Evolutionary conservation across 2,888 invertebrate species (phyloP).

Genomic region (Ischnus inquisitorius): DNA sequence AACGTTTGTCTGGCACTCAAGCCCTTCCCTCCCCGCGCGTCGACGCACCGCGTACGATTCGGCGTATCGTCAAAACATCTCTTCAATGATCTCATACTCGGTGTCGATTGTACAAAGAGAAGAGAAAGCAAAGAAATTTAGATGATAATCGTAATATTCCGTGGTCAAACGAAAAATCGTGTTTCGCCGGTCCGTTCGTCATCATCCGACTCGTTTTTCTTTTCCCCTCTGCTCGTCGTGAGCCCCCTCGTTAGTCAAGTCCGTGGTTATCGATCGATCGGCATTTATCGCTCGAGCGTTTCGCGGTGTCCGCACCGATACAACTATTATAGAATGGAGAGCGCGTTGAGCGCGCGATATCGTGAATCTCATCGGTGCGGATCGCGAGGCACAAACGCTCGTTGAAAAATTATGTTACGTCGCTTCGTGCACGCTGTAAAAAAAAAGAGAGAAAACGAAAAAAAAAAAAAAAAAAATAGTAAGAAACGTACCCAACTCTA

Average conservation of each 20-base stretch:
- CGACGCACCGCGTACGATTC: conserved; percentile 1
- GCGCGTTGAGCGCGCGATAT: conserved; percentile 41
- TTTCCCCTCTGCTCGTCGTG: conserved; percentile 26
- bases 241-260: conserved; percentile 7
- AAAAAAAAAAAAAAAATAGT: too few species aligned
- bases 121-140: conserved; percentile 9
- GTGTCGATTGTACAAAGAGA: conserved; percentile 54
- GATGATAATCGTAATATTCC: conserved; percentile 15
- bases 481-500: conserved; percentile 18
- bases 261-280: conserved; percentile 21
- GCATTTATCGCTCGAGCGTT: conserved; percentile 69
- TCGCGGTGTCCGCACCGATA: conserved; percentile 21
- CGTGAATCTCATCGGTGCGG: conserved; percentile 46
- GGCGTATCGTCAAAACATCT: conserved; percentile 26
- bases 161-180: conserved; percentile 9
- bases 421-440: conserved; percentile 9
- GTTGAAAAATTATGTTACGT: conserved; percentile 17
- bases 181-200: conserved; percentile 28
- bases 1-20: background rate
- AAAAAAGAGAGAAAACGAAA: background rate
- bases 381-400: conserved; percentile 12
- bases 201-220: conserved; percentile 27
- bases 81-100: conserved; percentile 64
- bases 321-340: conserved; percentile 23
- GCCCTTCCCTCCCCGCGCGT: background rate